Evolutionary conservation across 2,888 invertebrate genomes (phyloP).

Genomic region (Cryptocephalus moraei): DNA sequence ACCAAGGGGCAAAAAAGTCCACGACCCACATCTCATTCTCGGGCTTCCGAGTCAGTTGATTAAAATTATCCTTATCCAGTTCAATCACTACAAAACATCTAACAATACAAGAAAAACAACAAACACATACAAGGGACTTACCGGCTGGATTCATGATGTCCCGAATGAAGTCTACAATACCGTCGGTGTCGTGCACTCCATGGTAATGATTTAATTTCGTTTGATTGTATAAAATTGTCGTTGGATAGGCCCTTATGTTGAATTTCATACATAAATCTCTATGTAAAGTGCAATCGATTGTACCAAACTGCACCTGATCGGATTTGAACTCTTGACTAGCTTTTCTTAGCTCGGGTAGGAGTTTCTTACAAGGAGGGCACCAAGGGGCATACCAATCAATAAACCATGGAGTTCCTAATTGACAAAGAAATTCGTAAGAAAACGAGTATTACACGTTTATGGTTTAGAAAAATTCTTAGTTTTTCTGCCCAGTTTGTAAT

Average conservation of each 20-base stretch:
- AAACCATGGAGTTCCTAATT: conserved; percentile 46
- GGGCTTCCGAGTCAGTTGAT: conserved; percentile 43
- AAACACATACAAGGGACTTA: conserved; percentile 19
- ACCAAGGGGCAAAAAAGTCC: conserved; percentile 67
- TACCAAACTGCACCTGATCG: conserved; percentile 47
- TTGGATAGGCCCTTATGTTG: conserved; percentile 54
- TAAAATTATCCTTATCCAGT: conserved; percentile 46
- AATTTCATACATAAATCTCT: conserved; percentile 46
- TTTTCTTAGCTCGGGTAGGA: conserved; percentile 58
- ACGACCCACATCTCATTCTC: conserved; percentile 53
- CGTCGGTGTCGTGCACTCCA: conserved; percentile 47
- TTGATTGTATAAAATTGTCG: conserved; percentile 55
- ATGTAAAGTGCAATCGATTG: conserved; percentile 59
- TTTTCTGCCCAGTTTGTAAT: no score
- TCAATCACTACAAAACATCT: conserved; percentile 39
- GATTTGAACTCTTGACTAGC: conserved; percentile 46
- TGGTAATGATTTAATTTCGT: conserved; percentile 44
- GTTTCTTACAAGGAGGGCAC: conserved; percentile 65
- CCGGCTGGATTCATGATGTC: conserved; percentile 45
- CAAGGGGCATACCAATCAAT: conserved; percentile 71
- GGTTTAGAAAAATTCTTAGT: no score
- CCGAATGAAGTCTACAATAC: conserved; percentile 55
- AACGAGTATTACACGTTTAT: neutral
- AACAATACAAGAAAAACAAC: neutral
- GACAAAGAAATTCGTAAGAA: conserved; percentile 5